Evolutionary conservation across 2,113 vertebrate species (phyloP).

Genomic region (Saimiri boliviensis): DNA sequence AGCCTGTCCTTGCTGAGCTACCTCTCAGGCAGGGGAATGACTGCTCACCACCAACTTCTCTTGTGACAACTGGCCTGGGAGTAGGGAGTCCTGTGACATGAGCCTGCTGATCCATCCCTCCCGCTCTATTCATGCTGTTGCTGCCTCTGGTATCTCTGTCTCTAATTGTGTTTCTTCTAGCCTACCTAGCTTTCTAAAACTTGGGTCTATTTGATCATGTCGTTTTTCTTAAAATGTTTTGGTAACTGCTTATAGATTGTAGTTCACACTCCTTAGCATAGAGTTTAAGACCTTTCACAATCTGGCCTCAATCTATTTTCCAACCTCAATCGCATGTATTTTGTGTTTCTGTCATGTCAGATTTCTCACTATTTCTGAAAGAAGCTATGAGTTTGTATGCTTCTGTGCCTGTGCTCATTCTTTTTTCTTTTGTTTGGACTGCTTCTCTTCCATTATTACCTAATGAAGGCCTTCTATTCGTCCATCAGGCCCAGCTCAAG

Average conservation of each 20-base stretch:
- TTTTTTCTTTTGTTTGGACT: not conserved
- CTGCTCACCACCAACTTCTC: not conserved
- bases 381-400: not conserved
- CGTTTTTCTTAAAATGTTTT: constrained; percentile 34
- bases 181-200: constrained; percentile 15
- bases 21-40: not conserved
- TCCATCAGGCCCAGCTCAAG: not conserved
- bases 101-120: not conserved
- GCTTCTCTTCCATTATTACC: not conserved
- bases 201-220: not conserved
- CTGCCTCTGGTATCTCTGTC: not conserved
- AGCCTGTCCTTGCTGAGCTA: not conserved
- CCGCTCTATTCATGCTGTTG: not conserved
- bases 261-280: not conserved
- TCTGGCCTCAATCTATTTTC: not conserved
- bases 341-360: not conserved
- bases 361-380: not conserved
- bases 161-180: not conserved
- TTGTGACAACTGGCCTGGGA: not conserved
- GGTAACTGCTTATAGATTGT: not conserved
- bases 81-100: not conserved
- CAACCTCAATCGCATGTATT: not conserved
- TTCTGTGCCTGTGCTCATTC: not conserved
- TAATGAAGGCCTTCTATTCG: not conserved
- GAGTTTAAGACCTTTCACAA: not conserved